Evolutionary conservation across 2,888 invertebrate species (phyloP).

Genomic region (Spisula subtruncata): DNA sequence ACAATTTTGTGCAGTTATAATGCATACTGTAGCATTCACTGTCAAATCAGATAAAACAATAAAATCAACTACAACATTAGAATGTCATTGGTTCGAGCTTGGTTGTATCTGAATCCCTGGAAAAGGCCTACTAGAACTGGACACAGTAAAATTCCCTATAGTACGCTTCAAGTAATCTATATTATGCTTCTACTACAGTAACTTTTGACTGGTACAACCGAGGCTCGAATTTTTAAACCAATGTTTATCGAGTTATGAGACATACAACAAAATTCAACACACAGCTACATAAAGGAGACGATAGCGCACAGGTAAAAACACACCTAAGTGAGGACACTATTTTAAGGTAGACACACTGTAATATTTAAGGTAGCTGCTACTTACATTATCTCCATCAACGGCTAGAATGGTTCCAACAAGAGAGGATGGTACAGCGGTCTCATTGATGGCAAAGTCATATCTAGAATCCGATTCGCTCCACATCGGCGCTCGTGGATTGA

Average conservation of each 20-base stretch:
- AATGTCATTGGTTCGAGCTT: no score
- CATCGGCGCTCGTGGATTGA: constrained; percentile 80
- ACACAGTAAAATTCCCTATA: no score
- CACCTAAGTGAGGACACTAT: no score
- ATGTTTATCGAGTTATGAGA: not conserved
- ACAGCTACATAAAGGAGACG: not conserved
- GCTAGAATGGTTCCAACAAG: constrained; percentile 74
- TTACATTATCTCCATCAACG: constrained; percentile 79
- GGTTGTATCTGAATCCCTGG: no score
- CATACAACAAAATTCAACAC: not conserved
- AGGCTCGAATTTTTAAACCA: no score
- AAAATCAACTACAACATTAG: not conserved
- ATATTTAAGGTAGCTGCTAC: constrained; percentile 24
- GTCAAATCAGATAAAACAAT: not conserved
- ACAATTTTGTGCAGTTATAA: not conserved
- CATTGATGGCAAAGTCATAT: constrained; percentile 79
- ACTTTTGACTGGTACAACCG: no score
- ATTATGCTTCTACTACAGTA: no score
- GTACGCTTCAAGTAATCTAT: no score
- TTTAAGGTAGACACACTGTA: no score
- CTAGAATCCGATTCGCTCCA: constrained; percentile 70
- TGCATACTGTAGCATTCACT: not conserved
- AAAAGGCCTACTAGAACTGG: no score
- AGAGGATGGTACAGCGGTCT: constrained; percentile 68
- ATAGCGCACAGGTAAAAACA: not conserved